Conservation (phyloP, 2,113 vertebrate species). For the Callithrix jacchus region DNA sequence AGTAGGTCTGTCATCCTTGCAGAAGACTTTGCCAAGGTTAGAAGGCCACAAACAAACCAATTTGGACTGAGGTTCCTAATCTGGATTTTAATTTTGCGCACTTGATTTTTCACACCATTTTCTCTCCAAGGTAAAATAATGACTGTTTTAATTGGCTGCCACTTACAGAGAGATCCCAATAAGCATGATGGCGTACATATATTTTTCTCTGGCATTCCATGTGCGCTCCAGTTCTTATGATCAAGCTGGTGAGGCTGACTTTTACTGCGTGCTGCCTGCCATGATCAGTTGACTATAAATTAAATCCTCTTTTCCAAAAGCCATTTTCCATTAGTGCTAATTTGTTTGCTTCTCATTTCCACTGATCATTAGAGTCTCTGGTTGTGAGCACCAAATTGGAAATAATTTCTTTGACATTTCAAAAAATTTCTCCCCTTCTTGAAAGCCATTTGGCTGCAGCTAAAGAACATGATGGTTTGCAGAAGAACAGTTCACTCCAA, state of each 20-base stretch:
- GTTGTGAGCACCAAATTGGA: constrained; percentile 77
- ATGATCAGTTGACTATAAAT: constrained; percentile 76
- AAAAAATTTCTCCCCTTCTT: constrained; percentile 65
- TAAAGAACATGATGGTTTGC: constrained; percentile 71
- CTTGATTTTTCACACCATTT: constrained; percentile 68
- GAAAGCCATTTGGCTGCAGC: constrained; percentile 76
- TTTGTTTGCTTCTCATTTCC: constrained; percentile 80
- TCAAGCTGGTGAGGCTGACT: constrained; percentile 66
- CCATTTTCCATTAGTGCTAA: constrained; percentile 79
- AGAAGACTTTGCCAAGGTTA: constrained; percentile 63
- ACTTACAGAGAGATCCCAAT: constrained; percentile 63
- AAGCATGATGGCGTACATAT: constrained; percentile 38
- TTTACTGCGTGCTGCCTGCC: constrained; percentile 66
- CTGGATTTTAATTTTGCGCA: constrained; percentile 76
- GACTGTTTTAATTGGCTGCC: constrained; percentile 74
- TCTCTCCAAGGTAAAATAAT: constrained; percentile 74
- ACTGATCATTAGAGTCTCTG: constrained; percentile 76
- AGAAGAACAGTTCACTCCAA: constrained; percentile 74
- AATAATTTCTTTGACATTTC: constrained; percentile 79
- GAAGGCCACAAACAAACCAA: constrained; percentile 67
- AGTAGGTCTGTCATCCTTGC: constrained; percentile 40
- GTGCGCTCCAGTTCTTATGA: constrained; percentile 36
- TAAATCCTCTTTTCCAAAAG: constrained; percentile 77
- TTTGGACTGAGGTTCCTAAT: constrained; percentile 71
- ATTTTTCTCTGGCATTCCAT: constrained; percentile 61